Conservation (phyloP, 1,140 invertebrate genomes). For the Linepithema humile region DNA sequence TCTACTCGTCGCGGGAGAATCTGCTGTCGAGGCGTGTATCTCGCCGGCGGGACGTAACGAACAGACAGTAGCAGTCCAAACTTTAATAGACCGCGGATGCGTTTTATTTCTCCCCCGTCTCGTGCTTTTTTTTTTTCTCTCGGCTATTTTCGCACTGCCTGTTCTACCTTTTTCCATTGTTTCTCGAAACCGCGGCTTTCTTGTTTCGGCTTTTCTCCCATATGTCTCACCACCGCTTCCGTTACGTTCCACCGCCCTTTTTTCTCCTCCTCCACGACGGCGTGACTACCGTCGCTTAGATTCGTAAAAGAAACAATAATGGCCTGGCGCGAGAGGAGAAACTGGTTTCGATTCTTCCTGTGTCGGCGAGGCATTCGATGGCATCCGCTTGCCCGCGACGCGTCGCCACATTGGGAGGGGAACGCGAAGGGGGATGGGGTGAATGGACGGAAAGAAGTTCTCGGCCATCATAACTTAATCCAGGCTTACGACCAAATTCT, state of each 20-base stretch:
- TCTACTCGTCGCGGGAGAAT: background rate
- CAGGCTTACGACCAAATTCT: constrained; percentile 66
- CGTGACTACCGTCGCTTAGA: constrained; percentile 35
- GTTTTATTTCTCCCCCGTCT: constrained; percentile 52
- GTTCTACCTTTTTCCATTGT: constrained; percentile 58
- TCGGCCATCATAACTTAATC: constrained; percentile 71
- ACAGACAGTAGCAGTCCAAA: constrained; percentile 35
- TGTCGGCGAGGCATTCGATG: constrained; percentile 51
- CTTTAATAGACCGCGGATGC: constrained; percentile 51
- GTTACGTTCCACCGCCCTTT: background rate
- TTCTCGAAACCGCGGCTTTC: constrained; percentile 41
- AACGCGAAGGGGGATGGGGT: background rate
- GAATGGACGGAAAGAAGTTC: constrained; percentile 51
- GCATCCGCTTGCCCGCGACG: constrained; percentile 38
- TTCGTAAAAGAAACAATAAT: constrained; percentile 59
- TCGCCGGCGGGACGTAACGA: constrained; percentile 37
- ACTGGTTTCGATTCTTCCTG: constrained; percentile 61
- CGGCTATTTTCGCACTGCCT: constrained; percentile 7
- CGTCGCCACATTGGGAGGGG: constrained; percentile 35
- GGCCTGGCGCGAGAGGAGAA: constrained; percentile 34
- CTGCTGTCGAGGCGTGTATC: constrained; percentile 29
- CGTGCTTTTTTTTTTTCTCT: background rate
- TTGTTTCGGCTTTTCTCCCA: constrained; percentile 37
- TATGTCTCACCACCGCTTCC: constrained; percentile 39
- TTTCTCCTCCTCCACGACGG: constrained; percentile 10